Evolutionary conservation across 2,113 vertebrate species (phyloP), one percentile per base, ranked within the genome.

Genomic region (Synodontis membranacea): DNA sequence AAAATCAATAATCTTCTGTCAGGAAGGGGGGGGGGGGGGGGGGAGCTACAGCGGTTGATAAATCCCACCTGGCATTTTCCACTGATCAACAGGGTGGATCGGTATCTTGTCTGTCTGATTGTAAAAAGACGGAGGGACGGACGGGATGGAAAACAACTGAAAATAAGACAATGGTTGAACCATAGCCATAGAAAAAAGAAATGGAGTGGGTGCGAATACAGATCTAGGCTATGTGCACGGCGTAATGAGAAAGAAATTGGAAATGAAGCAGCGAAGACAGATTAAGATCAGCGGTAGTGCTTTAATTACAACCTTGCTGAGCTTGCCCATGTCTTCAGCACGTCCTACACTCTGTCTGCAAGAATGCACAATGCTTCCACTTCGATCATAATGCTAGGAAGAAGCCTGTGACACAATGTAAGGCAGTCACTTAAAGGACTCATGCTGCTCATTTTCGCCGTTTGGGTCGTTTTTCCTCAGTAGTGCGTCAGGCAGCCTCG

Each of bases 161-260:
- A 12, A 50, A 54, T 64, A 31, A 74, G 56, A 54, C 31, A 58
- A 50, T 84, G 84, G 84, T 68, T 89, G 88, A 72, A 80, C 37
- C 82, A 54, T 82, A 46, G 52, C 54, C n/a, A n/a, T n/a, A n/a
- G n/a, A 87, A 68, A 82, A 85, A 68, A 82, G 58, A 86, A 91
- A 92, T 89, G 60, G 66, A 88, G 52, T 52, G 37, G 50, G 62
- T 28, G 19, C 44, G 62, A 70, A 80, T 78, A 58, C 62, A 81
- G 83, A 88, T 78, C 86, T 4, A 89, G 42, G 50, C 21, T 85
- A 87, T 91, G 17, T 88, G 91, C 80, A 92, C 90, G 89, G 90
- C 90, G 89, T 93, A 93, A 94, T 93, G 89, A 93, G 89, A 87
- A 81, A 84, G 80, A 72, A n/a, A 88, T 86, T 76, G 80, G 74